Evolutionary conservation across 2,888 invertebrate genomes (phyloP).

Genomic region (Arge pagana): DNA sequence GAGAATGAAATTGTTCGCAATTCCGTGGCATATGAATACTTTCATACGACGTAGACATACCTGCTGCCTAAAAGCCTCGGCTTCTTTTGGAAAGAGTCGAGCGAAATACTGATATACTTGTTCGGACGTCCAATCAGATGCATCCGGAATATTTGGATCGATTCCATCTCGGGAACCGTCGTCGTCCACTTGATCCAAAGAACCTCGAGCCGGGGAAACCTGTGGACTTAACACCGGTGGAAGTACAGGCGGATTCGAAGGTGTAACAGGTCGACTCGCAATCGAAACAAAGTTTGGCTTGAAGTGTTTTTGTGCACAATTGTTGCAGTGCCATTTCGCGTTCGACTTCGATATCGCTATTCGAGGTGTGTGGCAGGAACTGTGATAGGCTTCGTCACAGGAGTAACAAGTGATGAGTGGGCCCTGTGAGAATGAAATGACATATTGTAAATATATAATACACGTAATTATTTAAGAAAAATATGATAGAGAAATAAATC

Average conservation of each 20-base stretch:
- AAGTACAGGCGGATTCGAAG: slow-evolving; percentile 42
- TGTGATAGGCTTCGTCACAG: slow-evolving; percentile 86
- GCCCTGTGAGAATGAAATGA: slow-evolving; percentile 61
- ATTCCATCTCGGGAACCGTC: slow-evolving; percentile 52
- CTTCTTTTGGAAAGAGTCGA: slow-evolving; percentile 78
- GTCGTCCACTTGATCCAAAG: slow-evolving; percentile 48
- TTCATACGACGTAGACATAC: slow-evolving; percentile 57
- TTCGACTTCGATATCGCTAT: slow-evolving; percentile 62
- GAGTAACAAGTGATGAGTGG: slow-evolving; percentile 77
- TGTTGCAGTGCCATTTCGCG: slow-evolving; percentile 74
- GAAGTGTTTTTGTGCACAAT: slow-evolving; percentile 59
- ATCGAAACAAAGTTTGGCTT: slow-evolving; percentile 30
- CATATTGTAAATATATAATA: too few relatives aligned
- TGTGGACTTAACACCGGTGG: slow-evolving; percentile 53
- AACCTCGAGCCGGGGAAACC: slow-evolving; percentile 49
- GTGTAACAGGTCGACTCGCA: slow-evolving; percentile 45
- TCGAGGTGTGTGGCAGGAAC: slow-evolving; percentile 76
- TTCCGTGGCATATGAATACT: slow-evolving; percentile 7
- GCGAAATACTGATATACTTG: slow-evolving; percentile 83
- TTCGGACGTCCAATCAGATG: slow-evolving; percentile 79
- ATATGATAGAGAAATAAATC: too few relatives aligned
- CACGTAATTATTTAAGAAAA: too few relatives aligned
- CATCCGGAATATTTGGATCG: slow-evolving; percentile 76
- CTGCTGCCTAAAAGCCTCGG: slow-evolving; percentile 81
- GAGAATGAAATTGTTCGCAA: slow-evolving; percentile 4